A percentile compares a stretch with the other conserved stretches of the same genome.
These are phyloP conservation scores for Xiphophorus couchianus DNA, from an alignment of 2,113 vertebrate species.

Conservation along the genomic window DNA sequence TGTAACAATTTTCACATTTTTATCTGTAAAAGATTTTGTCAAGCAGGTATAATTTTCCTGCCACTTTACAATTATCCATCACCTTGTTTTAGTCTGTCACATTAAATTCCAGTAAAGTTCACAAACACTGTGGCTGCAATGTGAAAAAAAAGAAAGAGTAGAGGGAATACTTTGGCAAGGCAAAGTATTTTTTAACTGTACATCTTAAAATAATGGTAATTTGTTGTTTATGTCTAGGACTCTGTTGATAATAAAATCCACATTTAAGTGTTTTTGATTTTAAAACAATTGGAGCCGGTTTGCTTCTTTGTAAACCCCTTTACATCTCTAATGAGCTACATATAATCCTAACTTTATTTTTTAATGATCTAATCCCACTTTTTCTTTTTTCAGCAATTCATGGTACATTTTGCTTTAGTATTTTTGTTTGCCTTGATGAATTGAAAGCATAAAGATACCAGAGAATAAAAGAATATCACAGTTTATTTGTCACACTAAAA, in stretches of 20 bases:
- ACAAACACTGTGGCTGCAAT: too few species aligned
- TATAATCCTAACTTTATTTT: neutral
- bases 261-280: neutral
- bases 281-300: neutral
- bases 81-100: neutral
- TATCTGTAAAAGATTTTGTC: neutral
- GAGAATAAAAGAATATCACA: constrained; percentile 44
- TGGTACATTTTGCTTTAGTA: neutral
- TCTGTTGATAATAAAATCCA: neutral
- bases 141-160: neutral
- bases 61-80: neutral
- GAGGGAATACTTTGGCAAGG: neutral
- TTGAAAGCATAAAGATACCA: neutral
- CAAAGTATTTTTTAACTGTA: too few species aligned
- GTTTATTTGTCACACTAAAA: constrained; percentile 55
- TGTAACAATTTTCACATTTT: too few species aligned
- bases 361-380: neutral
- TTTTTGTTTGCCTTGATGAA: neutral
- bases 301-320: neutral
- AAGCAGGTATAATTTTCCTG: neutral
- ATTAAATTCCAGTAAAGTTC: neutral
- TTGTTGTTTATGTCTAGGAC: neutral
- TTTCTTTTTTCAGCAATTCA: neutral
- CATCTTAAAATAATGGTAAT: too few species aligned
- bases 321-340: neutral